phyloP scores from a whole-genome alignment of 2,797 vertebrate species.

The Amazona ochrocephala region DNA sequence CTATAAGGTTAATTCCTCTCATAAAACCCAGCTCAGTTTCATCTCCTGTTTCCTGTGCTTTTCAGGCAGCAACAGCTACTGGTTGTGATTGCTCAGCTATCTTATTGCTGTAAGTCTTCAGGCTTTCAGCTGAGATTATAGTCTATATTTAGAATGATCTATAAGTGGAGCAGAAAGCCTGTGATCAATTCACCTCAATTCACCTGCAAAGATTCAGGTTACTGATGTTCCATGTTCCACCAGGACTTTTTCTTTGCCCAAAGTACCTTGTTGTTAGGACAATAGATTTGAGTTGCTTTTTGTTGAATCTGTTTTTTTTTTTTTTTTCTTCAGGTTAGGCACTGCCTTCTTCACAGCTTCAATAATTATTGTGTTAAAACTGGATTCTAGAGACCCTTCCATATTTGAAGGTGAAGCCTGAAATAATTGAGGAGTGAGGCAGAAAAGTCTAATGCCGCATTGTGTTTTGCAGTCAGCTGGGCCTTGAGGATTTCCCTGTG shows the following conservation, averaged over 20 bases:
- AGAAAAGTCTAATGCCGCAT: neutral
- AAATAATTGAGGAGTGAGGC: rapidly evolving
- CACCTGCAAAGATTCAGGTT: neutral
- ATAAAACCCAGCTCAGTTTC: neutral
- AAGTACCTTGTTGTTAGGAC: neutral
- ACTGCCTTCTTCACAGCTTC: neutral
- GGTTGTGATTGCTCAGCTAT: neutral
- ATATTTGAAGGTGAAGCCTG: neutral
- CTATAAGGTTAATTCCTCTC: neutral
- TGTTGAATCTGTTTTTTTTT: neutral
- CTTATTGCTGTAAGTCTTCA: neutral
- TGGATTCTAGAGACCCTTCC: neutral
- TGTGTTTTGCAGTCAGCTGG: conserved; percentile 74
- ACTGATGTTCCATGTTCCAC: rapidly evolving
- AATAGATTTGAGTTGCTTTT: neutral
- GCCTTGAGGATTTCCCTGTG: conserved; percentile 66
- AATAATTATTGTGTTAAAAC: neutral
- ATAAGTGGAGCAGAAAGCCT: neutral
- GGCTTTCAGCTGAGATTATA: neutral
- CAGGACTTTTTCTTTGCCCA: neutral
- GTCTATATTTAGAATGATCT: neutral
- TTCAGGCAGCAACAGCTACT: neutral
- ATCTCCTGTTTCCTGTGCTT: neutral
- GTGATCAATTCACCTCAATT: neutral
- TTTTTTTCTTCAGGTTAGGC: neutral